A percentile compares a stretch with the other conserved stretches of the same genome.
These are phyloP conservation scores for Harpagoxenus sublaevis DNA, from an alignment of 2,888 invertebrate species.

Conservation along the genomic window DNA sequence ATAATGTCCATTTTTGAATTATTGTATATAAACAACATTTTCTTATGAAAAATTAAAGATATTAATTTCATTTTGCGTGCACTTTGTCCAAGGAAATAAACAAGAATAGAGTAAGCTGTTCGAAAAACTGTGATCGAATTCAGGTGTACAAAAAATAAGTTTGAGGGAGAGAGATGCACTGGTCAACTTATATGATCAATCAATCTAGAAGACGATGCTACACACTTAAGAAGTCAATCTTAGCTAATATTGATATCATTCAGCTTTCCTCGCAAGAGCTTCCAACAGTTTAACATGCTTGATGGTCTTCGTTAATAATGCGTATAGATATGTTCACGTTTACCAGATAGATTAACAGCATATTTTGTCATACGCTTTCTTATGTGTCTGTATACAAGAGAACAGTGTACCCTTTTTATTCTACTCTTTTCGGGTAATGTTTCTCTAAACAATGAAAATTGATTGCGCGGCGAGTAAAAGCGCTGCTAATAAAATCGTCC, in stretches of 20 bases:
- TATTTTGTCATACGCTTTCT: not conserved
- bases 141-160: not conserved
- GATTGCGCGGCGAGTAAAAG: not conserved
- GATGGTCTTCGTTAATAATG: not conserved
- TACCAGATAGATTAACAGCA: not conserved
- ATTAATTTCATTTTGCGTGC: not conserved
- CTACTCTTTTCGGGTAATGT: not conserved
- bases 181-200: not conserved
- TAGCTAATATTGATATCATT: not conserved
- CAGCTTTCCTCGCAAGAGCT: not conserved
- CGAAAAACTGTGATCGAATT: not conserved
- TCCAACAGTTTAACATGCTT: not conserved
- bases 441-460: slow-evolving; percentile 8
- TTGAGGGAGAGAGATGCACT: not conserved
- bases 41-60: not conserved
- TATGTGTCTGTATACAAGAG: not conserved
- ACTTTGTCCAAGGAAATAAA: not conserved
- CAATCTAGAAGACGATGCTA: not conserved
- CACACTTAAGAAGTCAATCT: not conserved
- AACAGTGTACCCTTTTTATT: not conserved
- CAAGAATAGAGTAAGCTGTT: not conserved
- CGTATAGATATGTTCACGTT: not conserved
- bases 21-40: not conserved
- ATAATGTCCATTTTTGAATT: not conserved
- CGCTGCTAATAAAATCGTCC: not conserved